A percentile compares a stretch with the other conserved stretches of the same genome.
Evolutionary conservation across 2,113 vertebrate genomes (phyloP).

Genomic region (Melanostigma gelatinosum): DNA sequence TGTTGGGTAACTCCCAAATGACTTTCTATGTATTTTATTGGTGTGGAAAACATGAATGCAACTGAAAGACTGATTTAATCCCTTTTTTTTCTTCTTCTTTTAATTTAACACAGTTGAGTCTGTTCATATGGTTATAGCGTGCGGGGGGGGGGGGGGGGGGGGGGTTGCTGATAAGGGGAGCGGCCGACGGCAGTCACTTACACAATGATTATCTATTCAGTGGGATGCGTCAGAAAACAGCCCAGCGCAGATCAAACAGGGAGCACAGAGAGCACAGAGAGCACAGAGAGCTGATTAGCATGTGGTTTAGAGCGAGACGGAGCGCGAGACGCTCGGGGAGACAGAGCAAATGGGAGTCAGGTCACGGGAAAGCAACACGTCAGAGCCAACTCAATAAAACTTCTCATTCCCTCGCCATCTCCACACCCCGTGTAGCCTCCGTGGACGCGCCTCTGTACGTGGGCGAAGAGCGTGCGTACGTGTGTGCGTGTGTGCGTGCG

Average conservation of each 20-base stretch:
- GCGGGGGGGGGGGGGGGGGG: too few relatives aligned
- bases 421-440: constrained; percentile 43
- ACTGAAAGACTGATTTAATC: neutral
- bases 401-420: constrained; percentile 65
- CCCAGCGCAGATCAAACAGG: constrained; percentile 61
- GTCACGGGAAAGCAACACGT: constrained; percentile 75
- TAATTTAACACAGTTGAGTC: constrained; percentile 25
- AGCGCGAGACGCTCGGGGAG: constrained; percentile 63
- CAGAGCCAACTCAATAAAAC: constrained; percentile 72
- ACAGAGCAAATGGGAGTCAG: constrained; percentile 69
- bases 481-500: constrained; percentile 15
- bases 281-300: constrained; percentile 73
- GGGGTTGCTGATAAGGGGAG: constrained; percentile 10
- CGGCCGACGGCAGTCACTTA: constrained; percentile 54
- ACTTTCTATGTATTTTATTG: neutral
- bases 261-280: constrained; percentile 53
- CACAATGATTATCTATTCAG: constrained; percentile 69
- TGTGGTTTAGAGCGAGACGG: constrained; percentile 67
- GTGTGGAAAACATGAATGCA: neutral
- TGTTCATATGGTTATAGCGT: constrained; percentile 14
- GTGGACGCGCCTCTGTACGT: constrained; percentile 21
- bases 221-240: constrained; percentile 47
- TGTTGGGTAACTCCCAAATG: neutral
- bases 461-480: neutral
- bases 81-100: neutral